phyloP scores from a whole-genome alignment of 2,888 invertebrate genomes.

The Tridacna gigas region DNA sequence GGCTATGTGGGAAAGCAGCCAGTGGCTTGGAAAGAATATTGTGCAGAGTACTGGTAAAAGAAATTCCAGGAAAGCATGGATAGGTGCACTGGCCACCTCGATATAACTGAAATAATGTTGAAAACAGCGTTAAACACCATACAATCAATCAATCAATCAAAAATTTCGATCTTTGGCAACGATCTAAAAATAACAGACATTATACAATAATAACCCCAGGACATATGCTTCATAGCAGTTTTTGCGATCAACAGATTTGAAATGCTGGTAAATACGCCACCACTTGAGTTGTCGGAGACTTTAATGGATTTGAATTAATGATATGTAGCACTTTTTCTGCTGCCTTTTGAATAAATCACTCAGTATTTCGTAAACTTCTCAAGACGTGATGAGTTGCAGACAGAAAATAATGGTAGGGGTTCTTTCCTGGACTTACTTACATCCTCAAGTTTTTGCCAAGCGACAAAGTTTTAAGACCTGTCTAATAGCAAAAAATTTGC shows the following conservation, averaged over 20 bases:
- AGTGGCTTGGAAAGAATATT: too few relatives aligned
- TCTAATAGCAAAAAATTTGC: too few relatives aligned
- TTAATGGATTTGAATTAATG: conserved; percentile 26
- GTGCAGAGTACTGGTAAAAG: too few relatives aligned
- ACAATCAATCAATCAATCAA: too few relatives aligned
- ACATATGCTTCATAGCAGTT: conserved; percentile 15
- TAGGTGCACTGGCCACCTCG: too few relatives aligned
- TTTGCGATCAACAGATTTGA: conserved; percentile 16
- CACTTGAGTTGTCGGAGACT: conserved; percentile 18
- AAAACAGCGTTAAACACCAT: too few relatives aligned
- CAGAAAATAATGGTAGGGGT: neutral
- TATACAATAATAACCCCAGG: neutral
- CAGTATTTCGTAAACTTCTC: conserved; percentile 21
- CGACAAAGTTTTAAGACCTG: too few relatives aligned
- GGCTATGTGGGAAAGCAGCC: too few relatives aligned
- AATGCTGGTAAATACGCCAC: conserved; percentile 26
- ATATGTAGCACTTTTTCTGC: conserved; percentile 20
- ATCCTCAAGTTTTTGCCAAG: neutral
- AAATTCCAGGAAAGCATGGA: too few relatives aligned
- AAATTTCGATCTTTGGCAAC: too few relatives aligned
- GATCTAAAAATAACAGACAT: too few relatives aligned
- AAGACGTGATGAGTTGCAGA: conserved; percentile 14
- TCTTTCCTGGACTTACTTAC: neutral
- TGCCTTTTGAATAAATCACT: conserved; percentile 18
- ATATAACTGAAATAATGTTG: too few relatives aligned